These are phyloP conservation scores for Drosophila crucigera DNA, from an alignment of 2,888 invertebrate species.

Conservation along the genomic window DNA sequence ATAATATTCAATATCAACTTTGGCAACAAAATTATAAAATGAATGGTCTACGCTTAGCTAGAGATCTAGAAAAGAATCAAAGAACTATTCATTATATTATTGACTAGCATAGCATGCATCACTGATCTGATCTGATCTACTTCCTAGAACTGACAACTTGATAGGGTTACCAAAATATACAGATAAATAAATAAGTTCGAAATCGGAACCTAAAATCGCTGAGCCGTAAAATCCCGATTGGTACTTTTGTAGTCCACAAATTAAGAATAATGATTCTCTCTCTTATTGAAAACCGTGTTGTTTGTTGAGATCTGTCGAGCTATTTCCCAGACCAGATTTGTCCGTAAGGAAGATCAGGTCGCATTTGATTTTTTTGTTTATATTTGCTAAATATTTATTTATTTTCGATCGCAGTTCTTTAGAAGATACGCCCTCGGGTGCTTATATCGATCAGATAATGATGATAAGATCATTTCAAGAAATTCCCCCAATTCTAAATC, in stretches of 20 bases:
- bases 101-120: neutral
- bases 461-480: neutral
- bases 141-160: neutral
- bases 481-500: neutral
- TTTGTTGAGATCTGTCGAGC: neutral
- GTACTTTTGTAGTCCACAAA: neutral
- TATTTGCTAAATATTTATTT: neutral
- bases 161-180: neutral
- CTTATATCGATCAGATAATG: neutral
- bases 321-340: neutral
- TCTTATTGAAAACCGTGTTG: neutral
- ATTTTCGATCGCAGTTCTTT: neutral
- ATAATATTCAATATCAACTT: neutral
- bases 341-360: neutral
- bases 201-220: neutral
- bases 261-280: neutral
- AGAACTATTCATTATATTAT: neutral
- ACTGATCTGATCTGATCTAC: neutral
- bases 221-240: accelerated
- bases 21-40: constrained; percentile 34
- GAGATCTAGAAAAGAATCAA: neutral
- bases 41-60: constrained; percentile 21
- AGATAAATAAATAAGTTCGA: neutral
- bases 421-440: too few relatives aligned
- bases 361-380: neutral